Evolutionary conservation across 2,888 invertebrate species (phyloP), one percentile per base, ranked within the genome.

Genomic region (Trichogramma dendrolimi): DNA sequence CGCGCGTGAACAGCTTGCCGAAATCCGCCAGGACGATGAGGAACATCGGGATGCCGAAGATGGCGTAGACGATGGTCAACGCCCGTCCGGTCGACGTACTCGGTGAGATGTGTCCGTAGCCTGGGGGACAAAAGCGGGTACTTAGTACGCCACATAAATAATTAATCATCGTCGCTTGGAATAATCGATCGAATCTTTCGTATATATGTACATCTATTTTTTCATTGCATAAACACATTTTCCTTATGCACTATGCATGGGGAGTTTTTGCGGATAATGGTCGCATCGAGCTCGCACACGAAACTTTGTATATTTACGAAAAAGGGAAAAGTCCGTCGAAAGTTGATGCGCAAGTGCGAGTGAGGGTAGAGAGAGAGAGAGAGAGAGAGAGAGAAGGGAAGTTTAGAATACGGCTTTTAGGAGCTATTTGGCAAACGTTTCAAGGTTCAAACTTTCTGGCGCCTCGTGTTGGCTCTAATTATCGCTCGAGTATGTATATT

Each of bases 91-190:
- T 86, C 5, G 82, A 85, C 8, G 98, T 98, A 70, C 89, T 90
- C 0, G 98, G 97, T 54, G 92, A 89, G 71, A 98, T 92, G 79
- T 98, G 95, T 64, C 98, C 97, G 81, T 98, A 98, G 73, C 97
- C 97, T 97, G 83, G 49, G 82, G 82, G 55, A 10, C n/a, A 55
- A 56, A 48, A n/a, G 11, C 11, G 4, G 38, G 49, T 44, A 42
- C 10, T 50, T 58, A 38, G 14, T n/a, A 6, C 51, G 11, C 27
- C 52, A 60, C 27, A 39, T 38, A 42, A 38, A 40, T 59, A 8
- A 5, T 57, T 8, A 50, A 49, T 42, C 11, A n/a, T n/a, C n/a
- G 8, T 54, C 41, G 6, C 6, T 11, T 42, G 41, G 47, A 48
- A 8, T 11, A 43, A 11, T 14, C 7, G n/a, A 5, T 49, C 43